These are phyloP conservation scores for Cephus pulcher DNA, from an alignment of 2,888 invertebrate species.

Conservation along the genomic window DNA sequence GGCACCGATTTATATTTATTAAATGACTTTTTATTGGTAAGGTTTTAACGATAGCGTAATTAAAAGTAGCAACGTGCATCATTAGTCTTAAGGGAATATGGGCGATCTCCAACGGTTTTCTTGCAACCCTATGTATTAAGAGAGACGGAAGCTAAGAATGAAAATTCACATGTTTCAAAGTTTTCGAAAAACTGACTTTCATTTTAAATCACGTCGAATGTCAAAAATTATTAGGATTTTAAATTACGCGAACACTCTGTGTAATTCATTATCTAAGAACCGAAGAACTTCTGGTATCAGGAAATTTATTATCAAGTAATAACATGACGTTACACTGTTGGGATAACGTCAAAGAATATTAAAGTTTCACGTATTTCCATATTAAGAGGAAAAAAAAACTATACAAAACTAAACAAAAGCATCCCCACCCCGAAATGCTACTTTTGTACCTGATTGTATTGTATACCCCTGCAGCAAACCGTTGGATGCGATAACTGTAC, in stretches of 20 bases:
- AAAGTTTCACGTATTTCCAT: background rate
- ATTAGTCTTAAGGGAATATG: constrained; percentile 2
- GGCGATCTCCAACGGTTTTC: constrained; percentile 17
- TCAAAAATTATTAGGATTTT: background rate
- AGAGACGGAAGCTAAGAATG: background rate
- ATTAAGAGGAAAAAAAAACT: no score
- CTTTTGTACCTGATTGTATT: constrained; percentile 56
- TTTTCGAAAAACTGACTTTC: background rate
- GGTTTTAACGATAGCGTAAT: background rate
- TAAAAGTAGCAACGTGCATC: background rate
- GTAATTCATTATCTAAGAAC: background rate
- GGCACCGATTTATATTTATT: background rate
- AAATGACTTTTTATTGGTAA: background rate
- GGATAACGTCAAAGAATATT: background rate
- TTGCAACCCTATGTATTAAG: constrained; percentile 20
- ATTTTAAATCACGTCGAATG: background rate
- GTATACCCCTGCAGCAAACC: constrained; percentile 42
- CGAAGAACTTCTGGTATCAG: background rate
- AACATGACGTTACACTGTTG: background rate
- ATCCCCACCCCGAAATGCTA: constrained; percentile 44
- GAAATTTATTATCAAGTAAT: background rate
- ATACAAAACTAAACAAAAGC: constrained; percentile 1
- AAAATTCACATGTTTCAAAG: background rate
- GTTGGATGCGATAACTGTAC: constrained; percentile 21
- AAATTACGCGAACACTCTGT: background rate